A percentile compares a stretch with the other conserved stretches of the same genome.
These are phyloP conservation scores for Orbicella faveolata DNA, from an alignment of 64 coral and sea anemone species.

Conservation along the genomic window DNA sequence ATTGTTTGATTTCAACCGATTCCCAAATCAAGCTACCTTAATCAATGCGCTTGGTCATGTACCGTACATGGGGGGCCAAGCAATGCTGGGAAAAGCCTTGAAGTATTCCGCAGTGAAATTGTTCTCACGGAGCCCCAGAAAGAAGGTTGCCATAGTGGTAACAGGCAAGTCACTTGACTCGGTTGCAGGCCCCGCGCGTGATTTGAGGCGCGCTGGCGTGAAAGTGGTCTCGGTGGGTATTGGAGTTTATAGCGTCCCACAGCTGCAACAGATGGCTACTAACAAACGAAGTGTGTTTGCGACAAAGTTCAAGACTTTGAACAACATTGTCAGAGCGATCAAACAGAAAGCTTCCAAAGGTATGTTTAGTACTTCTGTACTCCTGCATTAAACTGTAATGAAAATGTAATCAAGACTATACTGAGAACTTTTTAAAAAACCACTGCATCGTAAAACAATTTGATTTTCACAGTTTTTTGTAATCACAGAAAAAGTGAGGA, in stretches of 20 bases:
- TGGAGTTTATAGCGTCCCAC: conserved; percentile 30
- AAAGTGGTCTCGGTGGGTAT: conserved; percentile 17
- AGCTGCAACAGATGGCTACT: conserved; percentile 55
- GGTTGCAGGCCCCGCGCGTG: conserved; percentile 33
- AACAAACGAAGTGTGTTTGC: conserved; percentile 39
- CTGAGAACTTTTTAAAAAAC: too few species aligned
- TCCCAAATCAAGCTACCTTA: conserved; percentile 41
- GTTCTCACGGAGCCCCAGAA: conserved; percentile 25
- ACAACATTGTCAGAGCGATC: conserved; percentile 29
- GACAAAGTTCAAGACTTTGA: conserved; percentile 21
- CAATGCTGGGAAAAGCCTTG: conserved; percentile 50
- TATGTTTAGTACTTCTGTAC: background rate
- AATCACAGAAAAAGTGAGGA: too few species aligned
- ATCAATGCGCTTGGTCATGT: conserved; percentile 34
- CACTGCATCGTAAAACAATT: too few species aligned
- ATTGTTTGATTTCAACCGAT: conserved; percentile 40
- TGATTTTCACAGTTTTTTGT: too few species aligned
- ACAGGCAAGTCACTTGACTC: conserved; percentile 52
- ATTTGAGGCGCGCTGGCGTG: conserved; percentile 12
- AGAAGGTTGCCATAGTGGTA: conserved; percentile 64
- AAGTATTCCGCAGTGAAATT: background rate
- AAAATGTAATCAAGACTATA: too few species aligned
- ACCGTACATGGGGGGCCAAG: conserved; percentile 29
- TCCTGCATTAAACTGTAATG: too few species aligned
- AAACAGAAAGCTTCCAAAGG: conserved; percentile 57